These are phyloP conservation scores for Neogobius melanostomus DNA, from an alignment of 2,113 vertebrate genomes.

Conservation along the genomic window DNA sequence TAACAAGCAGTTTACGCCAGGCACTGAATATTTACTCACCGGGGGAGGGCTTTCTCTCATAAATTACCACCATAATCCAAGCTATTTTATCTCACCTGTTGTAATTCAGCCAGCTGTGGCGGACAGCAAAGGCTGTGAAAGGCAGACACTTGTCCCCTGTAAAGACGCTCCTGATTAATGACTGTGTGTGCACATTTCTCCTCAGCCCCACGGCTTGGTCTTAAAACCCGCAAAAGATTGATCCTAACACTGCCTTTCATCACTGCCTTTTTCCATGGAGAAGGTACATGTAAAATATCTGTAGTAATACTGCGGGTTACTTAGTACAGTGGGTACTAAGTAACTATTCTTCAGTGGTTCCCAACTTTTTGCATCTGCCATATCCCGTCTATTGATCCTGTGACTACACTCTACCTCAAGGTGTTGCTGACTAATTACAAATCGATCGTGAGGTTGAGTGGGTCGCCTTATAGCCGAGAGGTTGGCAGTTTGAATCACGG, in stretches of 20 bases:
- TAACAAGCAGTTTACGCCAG: constrained; percentile 15
- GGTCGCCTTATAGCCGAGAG: too few relatives aligned
- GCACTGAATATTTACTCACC: constrained; percentile 46
- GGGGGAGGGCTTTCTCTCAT: constrained; percentile 40
- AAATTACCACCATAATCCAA: constrained; percentile 39
- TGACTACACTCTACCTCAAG: too few relatives aligned
- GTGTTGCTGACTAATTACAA: too few relatives aligned
- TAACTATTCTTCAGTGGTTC: too few relatives aligned
- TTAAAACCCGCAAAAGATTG: constrained; percentile 2
- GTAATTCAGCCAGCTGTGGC: constrained; percentile 32
- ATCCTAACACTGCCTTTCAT: constrained; percentile 19
- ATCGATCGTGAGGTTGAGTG: too few relatives aligned
- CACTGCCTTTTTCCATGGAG: neutral
- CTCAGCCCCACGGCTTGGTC: neutral
- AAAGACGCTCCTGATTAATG: constrained; percentile 21
- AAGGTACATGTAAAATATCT: constrained; percentile 8
- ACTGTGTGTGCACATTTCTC: neutral
- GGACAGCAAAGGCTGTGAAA: constrained; percentile 16
- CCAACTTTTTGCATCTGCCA: too few relatives aligned
- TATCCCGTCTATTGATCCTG: too few relatives aligned
- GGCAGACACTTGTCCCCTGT: neutral
- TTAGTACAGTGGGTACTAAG: too few relatives aligned
- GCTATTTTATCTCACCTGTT: constrained; percentile 48
- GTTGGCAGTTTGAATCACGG: too few relatives aligned
- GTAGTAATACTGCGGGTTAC: neutral